phyloP scores from a whole-genome alignment of 2,113 vertebrate species.

The Macheiramphus alcinus region DNA sequence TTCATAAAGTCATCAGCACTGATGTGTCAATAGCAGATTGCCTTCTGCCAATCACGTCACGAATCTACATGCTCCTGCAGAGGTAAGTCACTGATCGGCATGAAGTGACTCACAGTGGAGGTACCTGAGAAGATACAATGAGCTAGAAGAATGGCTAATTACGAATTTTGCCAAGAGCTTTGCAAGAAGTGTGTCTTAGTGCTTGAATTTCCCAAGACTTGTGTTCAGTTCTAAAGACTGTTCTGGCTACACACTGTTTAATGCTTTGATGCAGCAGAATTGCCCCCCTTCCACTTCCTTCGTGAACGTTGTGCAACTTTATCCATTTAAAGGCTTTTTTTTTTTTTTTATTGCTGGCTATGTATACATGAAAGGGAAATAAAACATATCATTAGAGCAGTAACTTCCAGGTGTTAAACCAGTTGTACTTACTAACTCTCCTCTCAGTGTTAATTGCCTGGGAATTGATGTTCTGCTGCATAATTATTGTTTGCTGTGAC shows the following conservation, averaged over 20 bases:
- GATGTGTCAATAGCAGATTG: slow-evolving; percentile 93
- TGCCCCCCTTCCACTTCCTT: background rate
- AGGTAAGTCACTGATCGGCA: slow-evolving; percentile 68
- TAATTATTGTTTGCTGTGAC: background rate
- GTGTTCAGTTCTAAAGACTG: background rate
- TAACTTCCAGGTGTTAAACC: background rate
- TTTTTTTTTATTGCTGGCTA: background rate
- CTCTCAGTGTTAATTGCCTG: background rate
- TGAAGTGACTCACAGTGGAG: background rate
- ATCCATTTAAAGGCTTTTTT: background rate
- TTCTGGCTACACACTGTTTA: background rate
- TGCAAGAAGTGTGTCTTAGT: background rate
- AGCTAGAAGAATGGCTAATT: background rate
- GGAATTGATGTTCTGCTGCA: background rate
- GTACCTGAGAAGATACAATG: background rate
- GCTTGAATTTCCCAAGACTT: background rate
- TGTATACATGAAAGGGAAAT: background rate
- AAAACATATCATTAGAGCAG: background rate
- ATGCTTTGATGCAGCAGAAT: background rate
- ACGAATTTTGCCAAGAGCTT: background rate
- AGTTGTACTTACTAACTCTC: background rate
- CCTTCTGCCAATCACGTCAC: slow-evolving; percentile 93
- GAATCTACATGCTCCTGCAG: slow-evolving; percentile 96
- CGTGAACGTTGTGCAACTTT: background rate
- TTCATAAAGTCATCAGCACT: slow-evolving; percentile 93